These are phyloP conservation scores for Glossophaga mutica DNA, from an alignment of 2,797 vertebrate genomes.

Conservation along the genomic window DNA sequence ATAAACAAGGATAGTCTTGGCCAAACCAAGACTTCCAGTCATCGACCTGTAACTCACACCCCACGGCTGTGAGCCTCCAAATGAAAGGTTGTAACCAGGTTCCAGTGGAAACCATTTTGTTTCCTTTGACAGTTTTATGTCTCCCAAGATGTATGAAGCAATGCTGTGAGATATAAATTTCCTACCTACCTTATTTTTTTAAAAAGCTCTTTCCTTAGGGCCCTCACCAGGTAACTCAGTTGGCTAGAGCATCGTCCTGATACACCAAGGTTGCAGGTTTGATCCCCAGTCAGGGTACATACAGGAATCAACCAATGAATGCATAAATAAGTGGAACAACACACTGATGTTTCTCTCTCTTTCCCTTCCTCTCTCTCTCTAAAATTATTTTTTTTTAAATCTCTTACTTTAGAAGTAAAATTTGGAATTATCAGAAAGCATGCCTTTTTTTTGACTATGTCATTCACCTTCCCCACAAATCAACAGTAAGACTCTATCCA, in stretches of 20 bases:
- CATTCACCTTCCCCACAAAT: background rate
- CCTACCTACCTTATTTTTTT: background rate
- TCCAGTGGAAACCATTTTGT: background rate
- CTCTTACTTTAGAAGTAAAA: constrained; percentile 23
- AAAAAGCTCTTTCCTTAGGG: background rate
- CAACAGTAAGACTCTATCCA: background rate
- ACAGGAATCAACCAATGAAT: background rate
- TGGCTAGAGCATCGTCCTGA: background rate
- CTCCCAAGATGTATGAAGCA: background rate
- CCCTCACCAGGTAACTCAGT: background rate
- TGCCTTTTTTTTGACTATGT: background rate
- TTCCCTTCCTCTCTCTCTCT: background rate
- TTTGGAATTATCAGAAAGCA: background rate
- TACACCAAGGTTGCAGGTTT: background rate
- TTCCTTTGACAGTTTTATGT: background rate
- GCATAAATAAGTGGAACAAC: background rate
- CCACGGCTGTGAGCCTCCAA: background rate
- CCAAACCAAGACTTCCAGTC: background rate
- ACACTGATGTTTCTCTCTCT: background rate
- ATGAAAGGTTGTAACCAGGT: background rate
- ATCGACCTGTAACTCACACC: background rate
- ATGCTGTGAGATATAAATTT: background rate
- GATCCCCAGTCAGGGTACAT: background rate
- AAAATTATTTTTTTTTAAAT: background rate
- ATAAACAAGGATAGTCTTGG: background rate